A percentile compares a stretch with the other conserved stretches of the same genome.
These are phyloP conservation scores for Falco biarmicus DNA, from an alignment of 2,797 vertebrate genomes.

Conservation along the genomic window DNA sequence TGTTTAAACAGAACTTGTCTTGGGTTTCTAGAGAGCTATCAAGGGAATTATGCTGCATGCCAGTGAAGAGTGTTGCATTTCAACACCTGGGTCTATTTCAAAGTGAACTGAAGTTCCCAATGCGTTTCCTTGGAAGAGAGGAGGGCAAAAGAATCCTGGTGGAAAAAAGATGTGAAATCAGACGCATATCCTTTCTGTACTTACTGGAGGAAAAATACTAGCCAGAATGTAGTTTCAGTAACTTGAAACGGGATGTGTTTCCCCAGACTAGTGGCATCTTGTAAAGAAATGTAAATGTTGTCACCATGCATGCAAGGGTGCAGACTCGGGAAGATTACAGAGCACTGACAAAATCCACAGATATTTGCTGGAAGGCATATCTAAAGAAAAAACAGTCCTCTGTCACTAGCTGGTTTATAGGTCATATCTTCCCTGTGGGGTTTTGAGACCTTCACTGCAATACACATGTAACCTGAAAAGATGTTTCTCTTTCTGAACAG, in stretches of 20 bases:
- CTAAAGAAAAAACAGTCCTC: neutral
- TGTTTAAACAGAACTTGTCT: neutral
- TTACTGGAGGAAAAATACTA: neutral
- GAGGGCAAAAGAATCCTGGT: neutral
- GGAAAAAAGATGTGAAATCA: neutral
- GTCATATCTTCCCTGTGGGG: neutral
- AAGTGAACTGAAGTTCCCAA: neutral
- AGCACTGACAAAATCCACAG: neutral
- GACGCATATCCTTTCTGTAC: neutral
- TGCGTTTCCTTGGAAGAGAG: neutral
- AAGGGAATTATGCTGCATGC: neutral
- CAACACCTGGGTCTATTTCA: neutral
- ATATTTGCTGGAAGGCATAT: neutral
- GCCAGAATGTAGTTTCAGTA: neutral
- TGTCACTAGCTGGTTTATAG: neutral
- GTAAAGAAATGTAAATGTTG: neutral
- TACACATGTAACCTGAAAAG: neutral
- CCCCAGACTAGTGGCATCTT: neutral
- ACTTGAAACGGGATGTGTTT: neutral
- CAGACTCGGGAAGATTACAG: neutral
- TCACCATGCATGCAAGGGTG: neutral
- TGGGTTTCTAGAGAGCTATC: neutral
- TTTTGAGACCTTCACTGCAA: neutral
- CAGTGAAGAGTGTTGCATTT: neutral
- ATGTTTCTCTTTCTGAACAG: slow-evolving; percentile 68